Conservation (phyloP, 2,113 vertebrate genomes). For the Egretta garzetta region DNA sequence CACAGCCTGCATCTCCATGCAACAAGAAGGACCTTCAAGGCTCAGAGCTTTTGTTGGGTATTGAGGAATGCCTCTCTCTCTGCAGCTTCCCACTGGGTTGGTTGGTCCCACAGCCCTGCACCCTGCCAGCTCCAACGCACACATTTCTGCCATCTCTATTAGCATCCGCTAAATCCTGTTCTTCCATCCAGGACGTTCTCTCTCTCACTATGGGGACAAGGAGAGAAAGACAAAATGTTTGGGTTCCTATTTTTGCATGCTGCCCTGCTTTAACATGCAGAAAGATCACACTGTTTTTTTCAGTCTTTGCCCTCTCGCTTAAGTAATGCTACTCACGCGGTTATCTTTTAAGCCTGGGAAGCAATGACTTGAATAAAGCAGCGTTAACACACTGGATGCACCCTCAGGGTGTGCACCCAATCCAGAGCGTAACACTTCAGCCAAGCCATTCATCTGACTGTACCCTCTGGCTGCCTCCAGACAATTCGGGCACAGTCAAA, state of each 20-base stretch:
- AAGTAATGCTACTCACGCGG: background rate
- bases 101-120: background rate
- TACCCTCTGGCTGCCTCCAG: background rate
- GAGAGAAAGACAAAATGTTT: background rate
- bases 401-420: background rate
- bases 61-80: background rate
- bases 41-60: background rate
- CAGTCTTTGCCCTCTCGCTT: background rate
- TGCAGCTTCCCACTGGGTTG: background rate
- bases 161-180: background rate
- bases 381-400: background rate
- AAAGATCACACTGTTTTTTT: background rate
- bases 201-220: background rate
- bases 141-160: background rate
- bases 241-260: background rate
- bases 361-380: background rate
- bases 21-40: background rate
- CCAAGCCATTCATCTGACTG: background rate
- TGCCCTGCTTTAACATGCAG: background rate
- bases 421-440: background rate
- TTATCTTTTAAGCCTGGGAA: background rate
- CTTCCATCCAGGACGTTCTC: background rate
- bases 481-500: background rate
- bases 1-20: background rate
- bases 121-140: background rate